phyloP scores from a whole-genome alignment of 2,113 vertebrate species.

The Vanacampus margaritifer region DNA sequence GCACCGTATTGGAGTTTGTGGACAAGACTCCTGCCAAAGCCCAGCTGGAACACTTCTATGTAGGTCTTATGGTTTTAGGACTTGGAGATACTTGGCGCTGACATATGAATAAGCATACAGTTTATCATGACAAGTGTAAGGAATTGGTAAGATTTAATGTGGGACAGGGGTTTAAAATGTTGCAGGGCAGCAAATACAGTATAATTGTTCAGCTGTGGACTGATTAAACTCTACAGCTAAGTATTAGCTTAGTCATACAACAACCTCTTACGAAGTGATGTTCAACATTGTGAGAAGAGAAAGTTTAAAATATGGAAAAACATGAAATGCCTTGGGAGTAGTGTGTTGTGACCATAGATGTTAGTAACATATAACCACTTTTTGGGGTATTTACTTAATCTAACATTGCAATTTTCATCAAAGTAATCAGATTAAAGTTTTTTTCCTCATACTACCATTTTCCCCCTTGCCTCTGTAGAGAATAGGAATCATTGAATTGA shows the following conservation, averaged over 20 bases:
- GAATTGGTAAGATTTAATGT: not conserved
- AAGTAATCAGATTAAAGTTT: too few species aligned
- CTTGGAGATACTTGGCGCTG: not conserved
- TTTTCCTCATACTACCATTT: not conserved
- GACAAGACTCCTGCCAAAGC: constrained; percentile 79
- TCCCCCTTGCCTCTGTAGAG: constrained; percentile 70
- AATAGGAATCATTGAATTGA: constrained; percentile 92
- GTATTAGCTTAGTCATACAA: too few species aligned
- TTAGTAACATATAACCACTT: too few species aligned
- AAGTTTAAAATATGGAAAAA: too few species aligned
- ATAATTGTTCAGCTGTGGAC: not conserved
- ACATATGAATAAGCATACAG: not conserved
- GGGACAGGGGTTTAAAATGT: not conserved
- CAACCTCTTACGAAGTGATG: too few species aligned
- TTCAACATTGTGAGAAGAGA: too few species aligned
- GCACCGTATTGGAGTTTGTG: constrained; percentile 86
- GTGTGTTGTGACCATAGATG: too few species aligned
- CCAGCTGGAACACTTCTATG: constrained; percentile 91
- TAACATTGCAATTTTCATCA: too few species aligned
- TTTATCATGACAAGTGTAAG: not conserved
- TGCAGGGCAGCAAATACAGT: not conserved
- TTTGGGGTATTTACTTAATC: too few species aligned
- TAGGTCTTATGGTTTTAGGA: constrained; percentile 65
- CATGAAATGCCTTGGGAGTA: too few species aligned
- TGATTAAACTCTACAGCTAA: too few species aligned